Evolutionary conservation across 2,113 vertebrate species (phyloP), one percentile per base, ranked within the genome.

Genomic region (Gallinago media): DNA sequence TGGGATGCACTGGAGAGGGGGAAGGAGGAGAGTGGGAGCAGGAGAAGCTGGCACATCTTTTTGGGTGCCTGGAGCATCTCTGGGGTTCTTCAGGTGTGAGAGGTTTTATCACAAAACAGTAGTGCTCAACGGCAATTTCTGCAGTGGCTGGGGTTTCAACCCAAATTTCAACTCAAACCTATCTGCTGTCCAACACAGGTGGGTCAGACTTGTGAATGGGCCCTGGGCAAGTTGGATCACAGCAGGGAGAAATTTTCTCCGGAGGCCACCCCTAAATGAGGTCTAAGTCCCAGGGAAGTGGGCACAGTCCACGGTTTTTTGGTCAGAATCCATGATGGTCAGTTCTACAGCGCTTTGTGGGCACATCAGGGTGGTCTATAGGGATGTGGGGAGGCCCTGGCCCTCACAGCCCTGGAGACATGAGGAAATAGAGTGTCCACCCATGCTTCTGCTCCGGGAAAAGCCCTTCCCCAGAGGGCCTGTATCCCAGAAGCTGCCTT

Each of bases 161-260:
- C 40, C 16, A 10, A 50, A 68, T 59, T 84, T 59, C 54, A 27
- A 12, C 26, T 21, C 62, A 65, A 6, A 66, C 18, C 8, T n/a
- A 20, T 26, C 78, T 66, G 46, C 23, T 89, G 25, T 5, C 22
- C 23, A 34, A 0, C 0, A 0, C 0, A 1, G 3, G 4, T 31
- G 23, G 32, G 12, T 3, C 56, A 59, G 23, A 18, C 11, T 56
- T 72, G 27, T 34, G 50, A 46, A n/a, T 18, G n/a, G 11, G 18
- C 36, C 20, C 3, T 32, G 59, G 19, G 27, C 13, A 42, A 52
- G 38, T 0, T 72, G 70, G 56, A 61, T 5, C n/a, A 70, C 21
- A 58, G 15, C 5, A 87, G 7, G 15, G 26, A 74, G 17, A 87
- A 71, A 36, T 75, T 3, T 18, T 6, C 10, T 32, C 59, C 9